Base-by-base conservation (phyloP, 2,797 vertebrate genomes). In the Trichosurus vulpecula region DNA sequence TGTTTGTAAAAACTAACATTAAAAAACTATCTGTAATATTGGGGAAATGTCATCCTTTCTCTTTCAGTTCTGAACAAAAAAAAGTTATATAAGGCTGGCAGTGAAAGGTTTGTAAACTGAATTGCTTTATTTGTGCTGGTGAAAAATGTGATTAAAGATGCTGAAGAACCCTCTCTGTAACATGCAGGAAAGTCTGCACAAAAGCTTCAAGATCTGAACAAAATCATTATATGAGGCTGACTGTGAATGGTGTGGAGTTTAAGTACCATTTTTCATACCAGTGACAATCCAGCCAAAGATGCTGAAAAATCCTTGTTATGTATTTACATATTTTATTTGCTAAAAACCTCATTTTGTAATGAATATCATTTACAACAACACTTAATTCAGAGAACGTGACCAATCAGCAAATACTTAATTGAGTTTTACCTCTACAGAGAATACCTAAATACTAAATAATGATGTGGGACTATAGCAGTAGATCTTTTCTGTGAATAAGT, bases 81-180 rank as follows among this genome's bases (percentile, higher is more conserved):
- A 96, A 92, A 87, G 90, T 0, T 90, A 25, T 90, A 10, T 91
- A 96, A 94, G 97, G 90, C 35, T 0, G 1, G 31, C 31, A 66
- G 53, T 94, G 51, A 61, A 54, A 93, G 56, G 54, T 52, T 91
- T 95, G 93, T 92, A 91, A 61, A 54, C 4, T 13, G 58, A 0
- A 3, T 52, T 93, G 93, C 66, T 93, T 95, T 95, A 31, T 66
- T 74, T 22, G 14, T 97, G 94, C 91, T 57, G 94, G 95, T n/a
- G 35, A 92, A 96, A 98, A 97, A 98, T 92, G 91, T 55, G 96
- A 52, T 94, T 97, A 93, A 97, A 97, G 61, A 66, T 92, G 35
- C 30, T 92, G 90, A 98, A 95, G 97, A 90, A 95, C 90, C 95
- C 47, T 58, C 12, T 58, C 9, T 58, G 29, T 58, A 58, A 31